phyloP scores from a whole-genome alignment of 2,113 vertebrate species.

The Misgurnus anguillicaudatus region DNA sequence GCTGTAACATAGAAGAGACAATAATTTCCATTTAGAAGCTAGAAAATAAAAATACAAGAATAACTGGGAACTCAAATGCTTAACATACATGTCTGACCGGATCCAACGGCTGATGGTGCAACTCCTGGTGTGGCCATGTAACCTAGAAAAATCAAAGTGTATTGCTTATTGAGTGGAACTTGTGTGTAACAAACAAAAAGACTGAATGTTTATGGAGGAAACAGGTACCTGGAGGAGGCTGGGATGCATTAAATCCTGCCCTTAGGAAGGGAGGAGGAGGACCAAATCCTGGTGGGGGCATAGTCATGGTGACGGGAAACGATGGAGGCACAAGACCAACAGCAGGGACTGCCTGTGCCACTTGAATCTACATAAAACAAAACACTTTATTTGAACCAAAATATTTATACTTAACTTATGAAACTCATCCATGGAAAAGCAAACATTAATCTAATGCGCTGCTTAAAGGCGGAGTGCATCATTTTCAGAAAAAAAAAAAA shows the following conservation, averaged over 20 bases:
- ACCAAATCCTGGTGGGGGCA: constrained; percentile 94
- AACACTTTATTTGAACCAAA: not conserved
- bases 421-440: too few species aligned
- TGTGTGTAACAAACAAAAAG: not conserved
- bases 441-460: too few species aligned
- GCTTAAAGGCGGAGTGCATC: too few species aligned
- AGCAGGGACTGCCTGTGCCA: constrained; percentile 86
- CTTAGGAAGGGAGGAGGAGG: constrained; percentile 91
- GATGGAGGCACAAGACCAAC: constrained; percentile 92
- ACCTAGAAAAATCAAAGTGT: constrained; percentile 70
- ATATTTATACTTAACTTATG: not conserved
- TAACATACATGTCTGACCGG: constrained; percentile 83
- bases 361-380: constrained; percentile 80
- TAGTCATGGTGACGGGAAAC: constrained; percentile 91
- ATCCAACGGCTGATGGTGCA: constrained; percentile 79
- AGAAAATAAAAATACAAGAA: not conserved
- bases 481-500: too few species aligned
- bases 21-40: not conserved
- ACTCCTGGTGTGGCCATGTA: constrained; percentile 87
- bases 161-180: too few species aligned
- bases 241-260: constrained; percentile 90
- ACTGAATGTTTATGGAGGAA: not conserved
- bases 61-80: not conserved
- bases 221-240: constrained; percentile 90
- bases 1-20: constrained; percentile 64